Evolutionary conservation across 2,888 invertebrate species (phyloP), one percentile per base, ranked within the genome.

Genomic region (Octodonta nipae): DNA sequence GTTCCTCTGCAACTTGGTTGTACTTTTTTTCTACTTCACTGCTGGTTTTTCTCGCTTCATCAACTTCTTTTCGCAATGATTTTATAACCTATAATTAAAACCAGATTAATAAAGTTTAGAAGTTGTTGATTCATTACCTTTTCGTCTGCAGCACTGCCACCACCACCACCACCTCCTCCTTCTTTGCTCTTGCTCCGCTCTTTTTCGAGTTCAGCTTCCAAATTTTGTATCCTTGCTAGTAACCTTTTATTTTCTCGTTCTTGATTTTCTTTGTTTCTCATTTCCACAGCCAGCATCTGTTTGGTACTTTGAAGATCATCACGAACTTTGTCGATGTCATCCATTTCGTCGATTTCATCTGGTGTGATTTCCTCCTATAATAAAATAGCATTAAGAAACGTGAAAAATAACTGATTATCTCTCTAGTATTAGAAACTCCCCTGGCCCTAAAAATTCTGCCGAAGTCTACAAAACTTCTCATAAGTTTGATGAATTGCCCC

Each of bases 231-330:
- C 59, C 77, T 77, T 30, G 81, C 75, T 56, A 77, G 66, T 30
- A 88, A 69, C 49, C 85, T 75, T 58, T 86, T 86, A 55, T 86
- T 88, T 61, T 89, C 88, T 51, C 85, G 46, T 12, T 55, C 54
- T 42, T 85, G 73, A 1, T 80, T 81, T 60, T 86, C 86, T 53
- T 86, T 87, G 53, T 85, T 85, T 51, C 73, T 70, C 46, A 88
- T 64, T 63, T 89, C 89, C 36, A 86, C 68, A 8, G 87, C 87
- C 38, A 89, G 64, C 69, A 89, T 76, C 64, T 89, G 88, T 60
- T 89, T 89, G 5, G 87, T 87, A 36, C 87, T 87, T 55, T 89
- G 88, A 22, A 89, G 70, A 57, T 89, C 89, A 54, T 89, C 89
- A 46, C 88, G 71, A 11, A 87, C 78, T 55, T 81, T 84, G 52